Base-by-base conservation (phyloP, 2,888 invertebrate genomes). In the Plutella xylostella region DNA sequence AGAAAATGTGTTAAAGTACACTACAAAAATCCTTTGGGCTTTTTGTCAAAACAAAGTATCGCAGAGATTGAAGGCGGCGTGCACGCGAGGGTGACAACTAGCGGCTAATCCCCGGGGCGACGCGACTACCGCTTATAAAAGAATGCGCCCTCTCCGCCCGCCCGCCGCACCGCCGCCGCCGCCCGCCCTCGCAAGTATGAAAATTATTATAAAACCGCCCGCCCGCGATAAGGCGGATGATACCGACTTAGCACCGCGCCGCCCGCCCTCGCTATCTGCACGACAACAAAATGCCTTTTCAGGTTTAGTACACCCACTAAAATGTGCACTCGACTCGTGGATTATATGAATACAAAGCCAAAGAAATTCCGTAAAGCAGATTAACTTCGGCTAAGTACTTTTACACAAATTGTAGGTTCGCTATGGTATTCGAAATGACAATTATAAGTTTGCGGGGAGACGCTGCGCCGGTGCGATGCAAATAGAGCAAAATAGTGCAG, bases 121-220 rank as follows among this genome's bases (percentile, higher is more conserved):
- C 58, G 62, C 57, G 60, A 60, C 56, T 68, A 66, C 65, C 68
- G 70, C 68, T 70, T 73, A 68, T 68, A 70, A 55, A 74, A 73
- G 67, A 42, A 44, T 34, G 28, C 42, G 42, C 22, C 45, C 47
- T 48, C 50, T 51, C 48, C 42, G 42, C 25, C 34, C 39, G 37
- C 42, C 30, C 19, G 46, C 40, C 34, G 38, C 46, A 40, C 48
- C 42, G 37, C 41, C 28, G 41, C 49, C 48, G 25, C 19, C 41
- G 20, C 18, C 33, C 31, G 22, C 11, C 18, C 50, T 18, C 28
- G 30, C 49, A 60, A 58, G 74, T 77, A 82, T 80, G 79, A 82
- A 83, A 82, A 83, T 83, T 76, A 79, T 82, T 80, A 83, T 82
- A 70, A 82, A 78, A 76, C 74, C 72, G 65, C 65, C 59, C 57